phyloP scores from a whole-genome alignment of 2,113 vertebrate genomes.

The Planiliza haematocheilus region DNA sequence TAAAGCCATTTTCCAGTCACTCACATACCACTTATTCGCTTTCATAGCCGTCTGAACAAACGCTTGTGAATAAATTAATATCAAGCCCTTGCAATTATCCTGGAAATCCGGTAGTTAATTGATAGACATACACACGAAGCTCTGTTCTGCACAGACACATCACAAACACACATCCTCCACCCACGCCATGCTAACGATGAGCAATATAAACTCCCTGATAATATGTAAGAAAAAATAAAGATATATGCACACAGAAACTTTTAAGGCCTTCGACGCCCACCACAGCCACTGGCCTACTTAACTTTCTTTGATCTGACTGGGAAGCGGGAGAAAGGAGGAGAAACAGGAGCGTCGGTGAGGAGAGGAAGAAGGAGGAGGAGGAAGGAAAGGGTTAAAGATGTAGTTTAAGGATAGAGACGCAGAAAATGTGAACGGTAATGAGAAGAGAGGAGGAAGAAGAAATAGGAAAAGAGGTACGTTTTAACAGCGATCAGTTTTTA shows the following conservation, averaged over 20 bases:
- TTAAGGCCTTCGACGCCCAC: slow-evolving; percentile 64
- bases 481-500: too few species aligned
- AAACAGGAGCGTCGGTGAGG: neutral
- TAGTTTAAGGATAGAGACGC: too few species aligned
- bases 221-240: slow-evolving; percentile 20
- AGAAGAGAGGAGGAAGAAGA: neutral
- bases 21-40: slow-evolving; percentile 19
- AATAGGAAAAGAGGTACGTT: too few species aligned
- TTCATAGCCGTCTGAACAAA: slow-evolving; percentile 35
- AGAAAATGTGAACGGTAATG: too few species aligned
- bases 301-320: slow-evolving; percentile 69
- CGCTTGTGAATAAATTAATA: slow-evolving; percentile 15
- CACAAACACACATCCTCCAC: slow-evolving; percentile 24
- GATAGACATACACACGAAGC: slow-evolving; percentile 13
- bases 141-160: slow-evolving; percentile 11
- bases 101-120: slow-evolving; percentile 22
- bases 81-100: slow-evolving; percentile 4
- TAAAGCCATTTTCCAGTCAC: slow-evolving; percentile 5
- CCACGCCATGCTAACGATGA: slow-evolving; percentile 35
- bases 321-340: slow-evolving; percentile 37
- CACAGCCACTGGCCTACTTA: slow-evolving; percentile 68
- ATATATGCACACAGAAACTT: slow-evolving; percentile 39
- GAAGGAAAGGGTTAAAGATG: neutral
- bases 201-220: slow-evolving; percentile 28
- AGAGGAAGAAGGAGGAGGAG: neutral